These are phyloP conservation scores for Eulimnadia texana DNA, from an alignment of 1,140 invertebrate species.

Conservation along the genomic window DNA sequence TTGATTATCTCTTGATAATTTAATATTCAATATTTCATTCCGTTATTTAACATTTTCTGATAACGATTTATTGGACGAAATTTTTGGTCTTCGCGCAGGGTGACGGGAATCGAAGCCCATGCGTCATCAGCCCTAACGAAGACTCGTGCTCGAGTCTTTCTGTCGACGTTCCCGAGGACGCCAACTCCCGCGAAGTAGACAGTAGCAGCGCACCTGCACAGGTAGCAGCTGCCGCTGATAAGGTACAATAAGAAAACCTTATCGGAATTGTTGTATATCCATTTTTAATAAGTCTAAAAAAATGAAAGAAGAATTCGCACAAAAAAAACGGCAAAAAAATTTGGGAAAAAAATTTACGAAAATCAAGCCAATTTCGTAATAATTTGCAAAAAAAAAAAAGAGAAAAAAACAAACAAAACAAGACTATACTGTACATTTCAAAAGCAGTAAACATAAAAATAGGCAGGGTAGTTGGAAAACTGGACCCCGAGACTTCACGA, in stretches of 20 bases:
- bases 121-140: constrained; percentile 4
- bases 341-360: not conserved
- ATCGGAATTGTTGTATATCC: not conserved
- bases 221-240: not conserved
- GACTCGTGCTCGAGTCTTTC: constrained; percentile 6
- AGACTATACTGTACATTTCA: too few species aligned
- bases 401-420: too few species aligned
- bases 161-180: constrained; percentile 1
- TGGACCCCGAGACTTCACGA: too few species aligned
- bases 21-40: not conserved
- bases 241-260: not conserved
- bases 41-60: not conserved
- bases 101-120: constrained; percentile 4
- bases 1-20: not conserved
- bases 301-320: not conserved
- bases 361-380: too few species aligned
- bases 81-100: not conserved
- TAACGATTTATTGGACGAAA: not conserved
- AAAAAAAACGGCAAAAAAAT: not conserved
- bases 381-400: not conserved
- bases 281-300: not conserved
- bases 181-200: not conserved
- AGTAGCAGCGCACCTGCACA: not conserved
- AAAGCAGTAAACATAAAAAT: too few species aligned
- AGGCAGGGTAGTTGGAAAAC: too few species aligned